Conservation (phyloP, 2,113 vertebrate species). For the Pelmatolapia mariae region DNA sequence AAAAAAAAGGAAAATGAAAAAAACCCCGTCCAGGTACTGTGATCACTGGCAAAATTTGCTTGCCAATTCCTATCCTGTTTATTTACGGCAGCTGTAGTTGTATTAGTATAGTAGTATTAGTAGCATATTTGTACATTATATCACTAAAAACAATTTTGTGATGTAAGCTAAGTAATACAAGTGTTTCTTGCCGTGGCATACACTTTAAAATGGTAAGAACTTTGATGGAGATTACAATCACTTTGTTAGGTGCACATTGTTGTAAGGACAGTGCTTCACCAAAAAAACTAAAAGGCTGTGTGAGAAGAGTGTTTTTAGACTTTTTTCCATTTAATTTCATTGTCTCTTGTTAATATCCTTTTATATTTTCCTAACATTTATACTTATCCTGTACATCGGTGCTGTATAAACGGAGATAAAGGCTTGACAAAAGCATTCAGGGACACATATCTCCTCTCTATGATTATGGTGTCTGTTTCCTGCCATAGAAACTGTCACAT, state of each 20-base stretch:
- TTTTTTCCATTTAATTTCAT: neutral
- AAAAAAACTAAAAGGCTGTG: neutral
- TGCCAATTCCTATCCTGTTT: neutral
- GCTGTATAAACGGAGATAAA: neutral
- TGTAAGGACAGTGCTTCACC: neutral
- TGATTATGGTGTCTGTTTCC: neutral
- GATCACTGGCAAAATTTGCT: neutral
- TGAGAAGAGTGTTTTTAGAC: neutral
- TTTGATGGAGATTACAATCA: neutral
- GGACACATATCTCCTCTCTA: neutral
- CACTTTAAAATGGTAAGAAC: neutral
- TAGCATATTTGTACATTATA: neutral
- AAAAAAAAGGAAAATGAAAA: neutral
- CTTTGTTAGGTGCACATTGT: neutral
- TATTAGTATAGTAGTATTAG: neutral
- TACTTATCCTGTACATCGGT: neutral
- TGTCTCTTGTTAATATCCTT: neutral
- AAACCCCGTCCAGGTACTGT: neutral
- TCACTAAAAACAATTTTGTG: neutral
- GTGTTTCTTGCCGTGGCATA: neutral
- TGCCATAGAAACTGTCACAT: conserved; percentile 12
- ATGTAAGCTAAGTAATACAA: neutral
- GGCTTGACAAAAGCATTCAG: neutral
- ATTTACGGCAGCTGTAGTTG: neutral
- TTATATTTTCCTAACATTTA: neutral